Percentiles rank a stretch among this genome's conserved stretches.
phyloP scores from a whole-genome alignment of 1,140 invertebrate species.

The Lepidurus packardi region DNA sequence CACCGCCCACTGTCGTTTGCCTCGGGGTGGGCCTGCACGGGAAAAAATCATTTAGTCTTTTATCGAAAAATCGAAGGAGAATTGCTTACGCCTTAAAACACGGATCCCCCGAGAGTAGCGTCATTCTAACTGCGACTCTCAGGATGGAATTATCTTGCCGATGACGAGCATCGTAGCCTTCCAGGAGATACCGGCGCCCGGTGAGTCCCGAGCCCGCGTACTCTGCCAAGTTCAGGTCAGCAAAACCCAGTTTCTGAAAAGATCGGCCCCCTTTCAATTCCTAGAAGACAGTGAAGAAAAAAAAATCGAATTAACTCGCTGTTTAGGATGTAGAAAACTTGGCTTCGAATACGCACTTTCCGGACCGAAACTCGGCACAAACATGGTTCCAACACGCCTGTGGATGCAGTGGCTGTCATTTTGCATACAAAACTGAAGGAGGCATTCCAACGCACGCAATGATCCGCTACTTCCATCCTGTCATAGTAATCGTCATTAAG shows the following conservation, averaged over 20 bases:
- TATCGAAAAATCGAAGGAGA: slow-evolving; percentile 2
- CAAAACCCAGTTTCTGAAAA: slow-evolving; percentile 93
- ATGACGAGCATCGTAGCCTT: slow-evolving; percentile 86
- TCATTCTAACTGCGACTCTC: slow-evolving; percentile 81
- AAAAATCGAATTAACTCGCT: background rate
- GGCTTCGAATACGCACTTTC: slow-evolving; percentile 66
- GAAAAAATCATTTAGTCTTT: background rate
- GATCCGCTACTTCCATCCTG: slow-evolving; percentile 88
- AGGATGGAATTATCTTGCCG: slow-evolving; percentile 95
- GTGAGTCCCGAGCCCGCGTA: slow-evolving; percentile 87
- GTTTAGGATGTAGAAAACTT: background rate
- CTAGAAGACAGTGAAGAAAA: slow-evolving; percentile 46
- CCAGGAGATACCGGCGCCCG: slow-evolving; percentile 75
- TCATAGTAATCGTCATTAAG: slow-evolving; percentile 39
- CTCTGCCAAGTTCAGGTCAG: slow-evolving; percentile 91
- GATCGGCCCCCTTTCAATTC: slow-evolving; percentile 79
- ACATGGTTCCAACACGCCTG: slow-evolving; percentile 86
- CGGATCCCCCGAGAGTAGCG: slow-evolving; percentile 89
- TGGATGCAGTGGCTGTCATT: slow-evolving; percentile 92
- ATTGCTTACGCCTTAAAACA: slow-evolving; percentile 90
- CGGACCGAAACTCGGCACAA: slow-evolving; percentile 85
- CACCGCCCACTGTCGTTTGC: background rate
- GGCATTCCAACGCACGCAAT: slow-evolving; percentile 85
- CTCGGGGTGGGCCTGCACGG: background rate
- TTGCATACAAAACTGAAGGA: slow-evolving; percentile 90